Evolutionary conservation across 2,113 vertebrate species (phyloP).

Genomic region (Ginglymostoma cirratum): DNA sequence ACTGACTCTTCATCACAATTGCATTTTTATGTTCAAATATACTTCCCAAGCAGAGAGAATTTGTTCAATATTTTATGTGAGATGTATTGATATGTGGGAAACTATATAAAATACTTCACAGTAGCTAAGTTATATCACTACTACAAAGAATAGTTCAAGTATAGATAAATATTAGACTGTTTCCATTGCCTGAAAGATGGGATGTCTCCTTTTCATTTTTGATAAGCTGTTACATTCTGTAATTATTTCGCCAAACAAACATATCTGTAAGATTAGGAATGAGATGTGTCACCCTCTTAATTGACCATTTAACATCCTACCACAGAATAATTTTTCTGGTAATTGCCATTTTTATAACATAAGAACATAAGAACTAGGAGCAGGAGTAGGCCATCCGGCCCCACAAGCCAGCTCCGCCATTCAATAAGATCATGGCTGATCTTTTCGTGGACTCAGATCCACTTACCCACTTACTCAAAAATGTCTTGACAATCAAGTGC

Average conservation of each 20-base stretch:
- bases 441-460: too few relatives aligned
- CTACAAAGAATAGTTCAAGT: not conserved
- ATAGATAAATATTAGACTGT: not conserved
- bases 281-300: not conserved
- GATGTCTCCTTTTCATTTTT: not conserved
- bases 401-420: too few relatives aligned
- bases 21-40: not conserved
- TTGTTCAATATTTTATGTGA: not conserved
- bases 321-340: not conserved
- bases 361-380: too few relatives aligned
- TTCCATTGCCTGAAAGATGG: slow-evolving; percentile 14
- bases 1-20: not conserved
- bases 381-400: too few relatives aligned
- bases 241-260: not conserved
- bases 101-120: not conserved
- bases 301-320: not conserved
- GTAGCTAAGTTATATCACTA: not conserved
- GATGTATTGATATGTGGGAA: not conserved
- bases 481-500: not conserved
- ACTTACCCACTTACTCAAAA: not conserved
- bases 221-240: not conserved
- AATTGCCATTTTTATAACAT: not conserved
- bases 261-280: not conserved
- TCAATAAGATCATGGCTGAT: too few relatives aligned
- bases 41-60: not conserved